Evolutionary conservation across 2,888 invertebrate genomes (phyloP).

Genomic region (Caenorhabditis sulstoni): DNA sequence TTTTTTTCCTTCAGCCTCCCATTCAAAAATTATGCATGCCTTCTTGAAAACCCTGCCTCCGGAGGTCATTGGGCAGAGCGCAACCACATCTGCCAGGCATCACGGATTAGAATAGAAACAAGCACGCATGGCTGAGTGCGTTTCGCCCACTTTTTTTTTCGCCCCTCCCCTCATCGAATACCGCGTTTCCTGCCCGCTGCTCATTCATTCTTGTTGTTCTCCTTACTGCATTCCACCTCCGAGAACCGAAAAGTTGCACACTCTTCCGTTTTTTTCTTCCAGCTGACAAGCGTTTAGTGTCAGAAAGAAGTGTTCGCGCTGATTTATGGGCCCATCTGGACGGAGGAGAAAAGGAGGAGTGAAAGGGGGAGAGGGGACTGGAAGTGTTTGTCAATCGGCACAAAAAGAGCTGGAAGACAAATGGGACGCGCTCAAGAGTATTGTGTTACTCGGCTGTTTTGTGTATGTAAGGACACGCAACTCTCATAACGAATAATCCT

Average conservation of each 20-base stretch:
- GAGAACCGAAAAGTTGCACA: too few relatives aligned
- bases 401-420: conserved; percentile 50
- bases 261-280: too few relatives aligned
- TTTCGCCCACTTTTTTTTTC: neutral
- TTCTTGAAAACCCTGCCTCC: neutral
- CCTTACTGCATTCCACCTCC: too few relatives aligned
- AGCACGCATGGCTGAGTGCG: conserved; percentile 45
- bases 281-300: conserved; percentile 1
- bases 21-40: neutral
- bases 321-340: conserved; percentile 55
- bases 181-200: too few relatives aligned
- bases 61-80: conserved; percentile 21
- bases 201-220: too few relatives aligned
- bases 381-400: conserved; percentile 42
- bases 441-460: conserved; percentile 51
- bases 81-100: conserved; percentile 8
- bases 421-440: conserved; percentile 43
- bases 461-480: conserved; percentile 33
- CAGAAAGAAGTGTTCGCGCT: conserved; percentile 34
- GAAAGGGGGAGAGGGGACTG: conserved; percentile 6
- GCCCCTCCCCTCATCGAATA: neutral
- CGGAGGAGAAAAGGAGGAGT: neutral
- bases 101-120: conserved; percentile 33
- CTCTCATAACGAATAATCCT: conserved; percentile 12
- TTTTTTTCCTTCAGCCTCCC: too few relatives aligned